A percentile compares a stretch with the other conserved stretches of the same genome.
Evolutionary conservation across 2,888 invertebrate genomes (phyloP).

Genomic region (Pantelozetes paolii): DNA sequence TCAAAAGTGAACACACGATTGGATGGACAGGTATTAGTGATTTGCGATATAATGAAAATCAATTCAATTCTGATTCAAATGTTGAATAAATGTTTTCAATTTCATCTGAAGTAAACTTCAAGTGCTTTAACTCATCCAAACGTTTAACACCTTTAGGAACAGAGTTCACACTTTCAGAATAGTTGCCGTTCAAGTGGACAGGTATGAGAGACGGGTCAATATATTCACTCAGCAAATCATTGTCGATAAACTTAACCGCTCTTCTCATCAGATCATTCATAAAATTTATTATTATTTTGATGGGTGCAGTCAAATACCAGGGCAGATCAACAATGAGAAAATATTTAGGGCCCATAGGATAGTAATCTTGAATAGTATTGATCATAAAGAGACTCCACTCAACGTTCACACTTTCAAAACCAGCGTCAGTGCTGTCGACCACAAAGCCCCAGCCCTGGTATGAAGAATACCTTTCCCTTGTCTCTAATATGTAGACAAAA

Average conservation of each 20-base stretch:
- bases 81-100: neutral
- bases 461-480: constrained; percentile 13
- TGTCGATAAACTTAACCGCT: constrained; percentile 21
- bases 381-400: constrained; percentile 83
- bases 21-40: no score
- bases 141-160: neutral
- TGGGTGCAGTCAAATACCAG: constrained; percentile 42
- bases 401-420: constrained; percentile 62
- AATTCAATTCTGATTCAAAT: neutral
- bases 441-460: constrained; percentile 39
- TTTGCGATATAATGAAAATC: no score
- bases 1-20: no score
- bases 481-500: constrained; percentile 35
- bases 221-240: constrained; percentile 27
- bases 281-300: constrained; percentile 34
- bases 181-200: constrained; percentile 32
- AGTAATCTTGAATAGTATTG: constrained; percentile 76
- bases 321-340: constrained; percentile 40
- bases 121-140: neutral
- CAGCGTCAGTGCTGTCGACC: constrained; percentile 32
- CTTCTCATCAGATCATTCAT: constrained; percentile 33
- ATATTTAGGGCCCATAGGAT: constrained; percentile 61
- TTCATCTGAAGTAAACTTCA: neutral
- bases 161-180: neutral
- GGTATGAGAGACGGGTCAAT: constrained; percentile 37